These are phyloP conservation scores for Mellilla xanthometata DNA, from an alignment of 2,888 invertebrate genomes.

Conservation along the genomic window DNA sequence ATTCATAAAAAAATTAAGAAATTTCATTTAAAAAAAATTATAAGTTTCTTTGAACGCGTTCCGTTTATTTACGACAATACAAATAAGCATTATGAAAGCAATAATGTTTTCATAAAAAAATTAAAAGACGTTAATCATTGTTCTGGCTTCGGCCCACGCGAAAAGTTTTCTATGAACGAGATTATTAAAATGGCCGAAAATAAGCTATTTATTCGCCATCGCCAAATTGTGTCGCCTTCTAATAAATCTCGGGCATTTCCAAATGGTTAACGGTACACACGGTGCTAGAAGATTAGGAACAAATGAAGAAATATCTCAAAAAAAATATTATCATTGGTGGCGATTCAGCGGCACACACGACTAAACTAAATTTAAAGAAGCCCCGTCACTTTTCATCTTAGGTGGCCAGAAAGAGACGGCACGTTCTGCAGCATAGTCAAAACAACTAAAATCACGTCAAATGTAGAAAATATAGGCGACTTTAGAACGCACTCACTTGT, in stretches of 20 bases:
- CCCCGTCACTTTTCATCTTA: too few species aligned
- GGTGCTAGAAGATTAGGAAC: background rate
- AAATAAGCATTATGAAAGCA: constrained; percentile 34
- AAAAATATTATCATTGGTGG: too few species aligned
- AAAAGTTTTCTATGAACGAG: constrained; percentile 49
- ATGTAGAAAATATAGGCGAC: too few species aligned
- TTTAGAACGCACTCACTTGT: too few species aligned
- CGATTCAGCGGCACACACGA: too few species aligned
- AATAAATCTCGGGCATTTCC: constrained; percentile 55
- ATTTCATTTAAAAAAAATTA: constrained; percentile 6
- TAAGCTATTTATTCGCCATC: constrained; percentile 53
- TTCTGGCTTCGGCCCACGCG: constrained; percentile 44
- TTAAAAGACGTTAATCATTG: constrained; percentile 54
- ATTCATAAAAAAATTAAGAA: background rate
- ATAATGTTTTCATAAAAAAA: constrained; percentile 40
- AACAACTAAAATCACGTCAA: too few species aligned
- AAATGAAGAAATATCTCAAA: too few species aligned
- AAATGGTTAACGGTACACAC: constrained; percentile 44
- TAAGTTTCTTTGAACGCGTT: constrained; percentile 24
- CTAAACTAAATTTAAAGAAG: too few species aligned
- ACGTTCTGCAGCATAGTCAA: too few species aligned
- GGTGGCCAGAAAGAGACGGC: too few species aligned
- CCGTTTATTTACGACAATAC: constrained; percentile 31
- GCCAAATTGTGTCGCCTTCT: constrained; percentile 57
- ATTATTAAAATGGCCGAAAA: constrained; percentile 56